These are phyloP conservation scores for Erynnis tages DNA, from an alignment of 2,888 invertebrate species.

Conservation along the genomic window DNA sequence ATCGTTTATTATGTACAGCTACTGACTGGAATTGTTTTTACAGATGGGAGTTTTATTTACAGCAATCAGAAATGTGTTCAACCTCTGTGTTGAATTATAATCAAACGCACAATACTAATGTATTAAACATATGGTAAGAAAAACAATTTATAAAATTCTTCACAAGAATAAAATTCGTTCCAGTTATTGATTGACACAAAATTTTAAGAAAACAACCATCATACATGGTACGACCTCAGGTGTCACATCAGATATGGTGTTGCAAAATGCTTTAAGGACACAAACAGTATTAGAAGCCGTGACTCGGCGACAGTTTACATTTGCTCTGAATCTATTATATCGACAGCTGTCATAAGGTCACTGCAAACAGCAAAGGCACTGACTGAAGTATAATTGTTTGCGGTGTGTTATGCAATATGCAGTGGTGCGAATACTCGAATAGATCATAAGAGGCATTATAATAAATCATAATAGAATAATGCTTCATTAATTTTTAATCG, in stretches of 20 bases:
- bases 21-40: too few relatives aligned
- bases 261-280: constrained; percentile 33
- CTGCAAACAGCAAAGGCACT: not conserved
- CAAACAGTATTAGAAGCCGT: constrained; percentile 36
- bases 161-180: constrained; percentile 2
- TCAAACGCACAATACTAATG: too few relatives aligned
- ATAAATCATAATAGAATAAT: too few relatives aligned
- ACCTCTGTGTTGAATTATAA: not conserved
- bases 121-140: too few relatives aligned
- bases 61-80: too few relatives aligned
- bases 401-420: not conserved
- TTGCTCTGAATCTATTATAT: not conserved
- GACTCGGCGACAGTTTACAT: not conserved
- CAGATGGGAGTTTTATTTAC: too few relatives aligned
- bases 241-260: constrained; percentile 47
- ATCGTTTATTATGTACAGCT: too few relatives aligned
- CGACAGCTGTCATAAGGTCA: not conserved
- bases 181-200: constrained; percentile 11
- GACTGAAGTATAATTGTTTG: not conserved
- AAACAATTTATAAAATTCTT: constrained; percentile 2
- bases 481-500: not conserved
- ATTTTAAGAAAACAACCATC: not conserved
- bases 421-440: too few relatives aligned
- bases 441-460: too few relatives aligned
- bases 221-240: constrained; percentile 42